Evolutionary conservation across 2,113 vertebrate genomes (phyloP).

Genomic region (Mobula hypostoma): DNA sequence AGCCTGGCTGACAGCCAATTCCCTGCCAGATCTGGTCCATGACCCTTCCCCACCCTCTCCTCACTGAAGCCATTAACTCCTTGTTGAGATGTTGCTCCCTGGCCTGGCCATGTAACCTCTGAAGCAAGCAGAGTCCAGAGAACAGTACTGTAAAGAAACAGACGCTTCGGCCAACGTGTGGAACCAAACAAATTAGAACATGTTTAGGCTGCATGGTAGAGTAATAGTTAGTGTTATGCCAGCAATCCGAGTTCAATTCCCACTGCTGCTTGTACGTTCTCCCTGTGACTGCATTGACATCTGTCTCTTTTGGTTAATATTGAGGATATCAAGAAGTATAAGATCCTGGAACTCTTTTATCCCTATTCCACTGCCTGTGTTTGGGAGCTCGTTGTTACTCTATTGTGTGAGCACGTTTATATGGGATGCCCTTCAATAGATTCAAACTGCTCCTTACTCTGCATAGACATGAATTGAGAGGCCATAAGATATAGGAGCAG

Average conservation of each 20-base stretch:
- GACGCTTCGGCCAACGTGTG: no score
- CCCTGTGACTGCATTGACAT: neutral
- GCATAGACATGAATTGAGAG: no score
- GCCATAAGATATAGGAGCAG: no score
- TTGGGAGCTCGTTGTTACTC: neutral
- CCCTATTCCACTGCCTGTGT: neutral
- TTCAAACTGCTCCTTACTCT: no score
- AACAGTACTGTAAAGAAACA: no score
- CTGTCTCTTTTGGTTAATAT: neutral
- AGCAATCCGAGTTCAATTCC: no score
- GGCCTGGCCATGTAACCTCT: neutral
- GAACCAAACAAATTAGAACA: no score
- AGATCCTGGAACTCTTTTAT: neutral
- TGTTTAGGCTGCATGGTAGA: no score
- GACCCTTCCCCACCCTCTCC: neutral
- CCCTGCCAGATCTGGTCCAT: neutral
- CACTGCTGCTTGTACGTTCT: no score
- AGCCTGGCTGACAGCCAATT: neutral
- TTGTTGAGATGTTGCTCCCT: neutral
- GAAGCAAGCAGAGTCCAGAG: no score
- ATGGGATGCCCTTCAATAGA: neutral
- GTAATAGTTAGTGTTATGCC: no score
- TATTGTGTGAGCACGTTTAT: neutral
- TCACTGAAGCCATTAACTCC: neutral
- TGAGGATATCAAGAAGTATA: neutral